phyloP scores from a whole-genome alignment of 2,797 vertebrate genomes.

The Aythya fuligula region DNA sequence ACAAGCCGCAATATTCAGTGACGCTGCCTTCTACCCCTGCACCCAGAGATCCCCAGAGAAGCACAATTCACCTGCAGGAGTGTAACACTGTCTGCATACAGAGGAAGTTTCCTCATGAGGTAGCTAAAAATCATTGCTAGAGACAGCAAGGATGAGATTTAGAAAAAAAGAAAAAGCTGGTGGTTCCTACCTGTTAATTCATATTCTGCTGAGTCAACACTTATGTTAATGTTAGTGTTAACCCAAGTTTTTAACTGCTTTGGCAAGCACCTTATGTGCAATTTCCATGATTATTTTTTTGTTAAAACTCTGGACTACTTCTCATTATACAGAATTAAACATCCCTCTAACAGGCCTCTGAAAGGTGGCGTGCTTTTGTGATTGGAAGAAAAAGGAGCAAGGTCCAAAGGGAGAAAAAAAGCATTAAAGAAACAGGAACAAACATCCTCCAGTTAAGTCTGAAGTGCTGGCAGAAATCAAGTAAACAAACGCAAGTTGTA shows the following conservation, averaged over 20 bases:
- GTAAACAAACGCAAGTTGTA: neutral
- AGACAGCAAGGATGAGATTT: neutral
- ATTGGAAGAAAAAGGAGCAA: neutral
- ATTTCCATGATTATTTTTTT: neutral
- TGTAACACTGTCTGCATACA: rapidly evolving
- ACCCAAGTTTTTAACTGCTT: neutral
- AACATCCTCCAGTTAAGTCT: neutral
- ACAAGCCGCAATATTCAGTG: neutral
- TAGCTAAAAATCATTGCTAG: neutral
- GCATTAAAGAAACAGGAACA: neutral
- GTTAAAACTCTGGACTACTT: neutral
- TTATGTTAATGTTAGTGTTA: neutral
- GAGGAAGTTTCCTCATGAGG: neutral
- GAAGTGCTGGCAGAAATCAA: neutral
- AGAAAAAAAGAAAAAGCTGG: neutral
- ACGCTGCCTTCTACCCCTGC: neutral
- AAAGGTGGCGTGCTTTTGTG: neutral
- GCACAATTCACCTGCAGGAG: neutral
- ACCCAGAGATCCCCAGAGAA: neutral
- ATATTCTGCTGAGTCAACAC: neutral
- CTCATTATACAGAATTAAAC: neutral
- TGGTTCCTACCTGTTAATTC: neutral
- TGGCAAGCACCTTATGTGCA: neutral
- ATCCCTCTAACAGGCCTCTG: neutral
- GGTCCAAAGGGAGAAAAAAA: neutral